Base-by-base conservation (phyloP, 2,113 vertebrate species). In the Etheostoma cragini region DNA sequence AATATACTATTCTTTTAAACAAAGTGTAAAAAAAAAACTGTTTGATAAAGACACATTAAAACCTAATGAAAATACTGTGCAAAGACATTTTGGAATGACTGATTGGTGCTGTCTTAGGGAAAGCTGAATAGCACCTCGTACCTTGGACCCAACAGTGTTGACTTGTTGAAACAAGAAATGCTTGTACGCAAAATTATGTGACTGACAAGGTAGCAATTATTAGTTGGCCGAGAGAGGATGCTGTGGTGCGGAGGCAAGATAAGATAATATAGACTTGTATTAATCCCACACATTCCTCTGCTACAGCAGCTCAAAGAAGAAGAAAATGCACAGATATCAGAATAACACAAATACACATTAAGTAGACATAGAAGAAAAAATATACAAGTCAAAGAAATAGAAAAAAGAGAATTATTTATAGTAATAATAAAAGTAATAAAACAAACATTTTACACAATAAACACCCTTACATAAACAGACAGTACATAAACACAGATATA, bases 191-290 rank as follows among this genome's bases (percentile, higher is more conserved):
- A 50, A 80, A 52, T n/a, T 84, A 47, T 76, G 66, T 65, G 47
- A 54, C 46, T 1, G 79, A 88, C 81, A 89, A 86, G 76, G 78
- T 62, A 33, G 61, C 30, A 38, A 70, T 87, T 88, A 73, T 85
- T 70, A 78, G 60, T 71, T 38, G 52, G 81, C 61, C 50, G 53
- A 33, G 85, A 70, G 47, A 63, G 24, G 63, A 65, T 13, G 47
- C 60, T 65, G 33, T 56, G 50, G 68, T 68, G 54, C 65, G n/a
- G 38, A 19, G n/a, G 68, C 72, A 58, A 52, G 30, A 30, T 4
- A 30, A 30, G 30, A 30, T 30, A 30, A 30, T 30, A 30, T 30
- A 30, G 30, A 30, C 30, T 30, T 30, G n/a, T 30, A 30, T 30
- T 30, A 30, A 30, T 30, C 30, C 30, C 3, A 30, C 30, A 30